These are phyloP conservation scores for Lasioglossum figueresi DNA, from an alignment of 2,888 invertebrate genomes.

Conservation along the genomic window DNA sequence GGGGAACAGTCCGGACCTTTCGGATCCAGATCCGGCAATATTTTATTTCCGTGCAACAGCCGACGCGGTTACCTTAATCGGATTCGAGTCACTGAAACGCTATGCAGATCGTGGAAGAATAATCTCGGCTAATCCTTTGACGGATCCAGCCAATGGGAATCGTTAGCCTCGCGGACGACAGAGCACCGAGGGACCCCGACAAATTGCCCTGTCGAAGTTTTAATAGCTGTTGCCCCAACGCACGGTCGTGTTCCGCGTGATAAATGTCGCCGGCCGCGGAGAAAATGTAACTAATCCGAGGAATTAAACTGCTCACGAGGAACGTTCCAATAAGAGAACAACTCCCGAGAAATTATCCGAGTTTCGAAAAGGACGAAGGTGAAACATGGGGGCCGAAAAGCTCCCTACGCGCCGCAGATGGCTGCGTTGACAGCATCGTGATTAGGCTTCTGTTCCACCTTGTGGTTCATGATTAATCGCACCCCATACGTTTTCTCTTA, in stretches of 20 bases:
- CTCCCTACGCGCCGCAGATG: neutral
- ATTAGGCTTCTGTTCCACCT: neutral
- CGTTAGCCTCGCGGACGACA: neutral
- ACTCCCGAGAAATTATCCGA: neutral
- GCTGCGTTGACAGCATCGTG: neutral
- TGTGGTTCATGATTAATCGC: neutral
- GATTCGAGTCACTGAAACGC: neutral
- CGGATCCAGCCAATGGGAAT: neutral
- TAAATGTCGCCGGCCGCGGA: neutral
- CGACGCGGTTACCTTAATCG: slow-evolving; percentile 27
- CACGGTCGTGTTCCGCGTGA: neutral
- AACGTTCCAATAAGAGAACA: neutral
- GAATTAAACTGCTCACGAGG: neutral
- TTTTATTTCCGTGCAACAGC: neutral
- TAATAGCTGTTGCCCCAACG: slow-evolving; percentile 7
- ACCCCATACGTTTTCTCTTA: neutral
- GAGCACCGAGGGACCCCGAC: neutral
- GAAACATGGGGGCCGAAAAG: neutral
- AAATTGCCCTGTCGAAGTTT: slow-evolving; percentile 40
- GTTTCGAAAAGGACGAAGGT: neutral
- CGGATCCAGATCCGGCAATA: neutral
- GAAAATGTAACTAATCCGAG: neutral
- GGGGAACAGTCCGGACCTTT: neutral
- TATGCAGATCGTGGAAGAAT: slow-evolving; percentile 17
- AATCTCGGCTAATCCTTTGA: slow-evolving; percentile 11